These are phyloP conservation scores for Phalacrocorax brasilianus DNA, from an alignment of 2,113 vertebrate genomes.

Conservation along the genomic window DNA sequence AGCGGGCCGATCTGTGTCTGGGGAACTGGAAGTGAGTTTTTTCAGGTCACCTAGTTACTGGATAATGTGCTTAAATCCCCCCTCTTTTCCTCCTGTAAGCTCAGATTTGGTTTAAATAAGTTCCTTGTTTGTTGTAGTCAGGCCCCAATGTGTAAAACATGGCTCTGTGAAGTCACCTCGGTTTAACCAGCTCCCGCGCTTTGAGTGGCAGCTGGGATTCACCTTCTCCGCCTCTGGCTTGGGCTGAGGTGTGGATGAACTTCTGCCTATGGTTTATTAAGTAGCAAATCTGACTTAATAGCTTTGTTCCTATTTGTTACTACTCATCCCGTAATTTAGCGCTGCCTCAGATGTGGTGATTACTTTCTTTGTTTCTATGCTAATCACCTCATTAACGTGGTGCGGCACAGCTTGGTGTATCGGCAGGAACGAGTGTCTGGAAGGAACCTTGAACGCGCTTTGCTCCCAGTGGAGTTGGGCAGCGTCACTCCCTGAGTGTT, in stretches of 20 bases:
- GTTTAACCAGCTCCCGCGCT: fast-evolving
- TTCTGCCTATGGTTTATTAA: not conserved
- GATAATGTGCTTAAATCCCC: not conserved
- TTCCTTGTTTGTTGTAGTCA: not conserved
- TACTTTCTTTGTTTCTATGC: not conserved
- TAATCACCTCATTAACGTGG: fast-evolving
- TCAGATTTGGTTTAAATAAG: not conserved
- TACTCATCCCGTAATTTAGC: not conserved
- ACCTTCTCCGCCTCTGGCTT: fast-evolving
- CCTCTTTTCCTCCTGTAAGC: fast-evolving
- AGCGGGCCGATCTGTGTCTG: fast-evolving
- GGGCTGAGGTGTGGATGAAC: fast-evolving
- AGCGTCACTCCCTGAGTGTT: fast-evolving
- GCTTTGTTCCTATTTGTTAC: not conserved
- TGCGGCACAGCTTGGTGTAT: fast-evolving
- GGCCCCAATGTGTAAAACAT: fast-evolving
- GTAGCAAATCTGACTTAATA: not conserved
- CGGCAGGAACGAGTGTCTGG: not conserved
- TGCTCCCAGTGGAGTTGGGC: fast-evolving
- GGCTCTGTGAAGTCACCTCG: not conserved
- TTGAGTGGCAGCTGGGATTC: not conserved
- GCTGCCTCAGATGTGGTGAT: not conserved
- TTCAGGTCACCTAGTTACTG: not conserved
- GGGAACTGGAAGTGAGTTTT: not conserved
- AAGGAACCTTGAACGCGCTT: fast-evolving